Conservation (phyloP, 1,140 invertebrate species). For the Hypothenemus hampei region DNA sequence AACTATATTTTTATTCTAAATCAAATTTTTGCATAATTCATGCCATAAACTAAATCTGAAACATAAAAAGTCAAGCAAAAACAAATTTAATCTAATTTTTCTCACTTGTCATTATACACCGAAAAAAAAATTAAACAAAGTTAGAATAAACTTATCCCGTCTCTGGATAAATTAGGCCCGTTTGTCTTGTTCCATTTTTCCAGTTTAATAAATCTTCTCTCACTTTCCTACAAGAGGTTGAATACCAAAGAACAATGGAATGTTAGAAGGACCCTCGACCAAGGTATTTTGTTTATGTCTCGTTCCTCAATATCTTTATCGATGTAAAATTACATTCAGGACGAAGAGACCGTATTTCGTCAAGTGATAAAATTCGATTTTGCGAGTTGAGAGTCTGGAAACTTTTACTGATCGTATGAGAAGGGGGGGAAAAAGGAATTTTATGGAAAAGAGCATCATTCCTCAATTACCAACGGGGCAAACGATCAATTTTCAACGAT, state of each 20-base stretch:
- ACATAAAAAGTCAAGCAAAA: too few species aligned
- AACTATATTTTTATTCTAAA: background rate
- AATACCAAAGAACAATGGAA: background rate
- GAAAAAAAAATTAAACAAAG: too few species aligned
- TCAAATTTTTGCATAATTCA: background rate
- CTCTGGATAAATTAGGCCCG: too few species aligned
- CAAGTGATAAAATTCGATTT: background rate
- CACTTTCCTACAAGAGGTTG: too few species aligned
- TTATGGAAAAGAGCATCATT: conserved; percentile 3
- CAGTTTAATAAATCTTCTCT: too few species aligned
- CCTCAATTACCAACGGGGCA: conserved; percentile 5
- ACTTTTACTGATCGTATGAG: background rate
- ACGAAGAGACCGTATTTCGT: background rate
- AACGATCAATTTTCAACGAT: conserved; percentile 7
- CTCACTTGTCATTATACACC: too few species aligned
- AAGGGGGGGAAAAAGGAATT: background rate
- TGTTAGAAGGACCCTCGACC: background rate
- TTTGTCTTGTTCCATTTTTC: too few species aligned
- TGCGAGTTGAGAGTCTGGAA: background rate
- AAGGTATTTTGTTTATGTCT: background rate
- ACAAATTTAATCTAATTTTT: too few species aligned
- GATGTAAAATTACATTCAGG: background rate
- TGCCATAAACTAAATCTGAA: too few species aligned
- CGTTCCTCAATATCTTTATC: background rate
- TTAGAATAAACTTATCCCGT: too few species aligned